These are phyloP conservation scores for Mamestra configurata DNA, from an alignment of 1,140 invertebrate species.

Conservation along the genomic window DNA sequence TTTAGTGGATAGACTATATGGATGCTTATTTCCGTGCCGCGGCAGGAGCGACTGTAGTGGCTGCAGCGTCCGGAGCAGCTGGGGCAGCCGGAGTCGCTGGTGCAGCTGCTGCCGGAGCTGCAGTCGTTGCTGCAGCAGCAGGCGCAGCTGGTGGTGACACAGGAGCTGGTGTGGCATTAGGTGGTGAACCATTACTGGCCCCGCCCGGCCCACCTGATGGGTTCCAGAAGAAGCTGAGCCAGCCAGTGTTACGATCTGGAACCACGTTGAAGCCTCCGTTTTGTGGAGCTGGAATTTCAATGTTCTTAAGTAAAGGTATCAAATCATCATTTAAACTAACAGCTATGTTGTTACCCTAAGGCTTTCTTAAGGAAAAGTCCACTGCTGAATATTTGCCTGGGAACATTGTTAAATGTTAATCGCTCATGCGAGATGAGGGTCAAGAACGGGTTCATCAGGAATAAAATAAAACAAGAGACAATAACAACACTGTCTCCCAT, in stretches of 20 bases:
- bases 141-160: conserved; percentile 63
- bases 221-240: conserved; percentile 29
- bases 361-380: too few species aligned
- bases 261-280: not conserved
- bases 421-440: too few species aligned
- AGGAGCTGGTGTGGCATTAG: conserved; percentile 23
- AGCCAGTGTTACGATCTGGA: not conserved
- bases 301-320: not conserved
- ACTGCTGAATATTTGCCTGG: too few species aligned
- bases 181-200: not conserved
- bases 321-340: too few species aligned
- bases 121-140: conserved; percentile 62
- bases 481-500: too few species aligned
- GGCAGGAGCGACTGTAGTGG: not conserved
- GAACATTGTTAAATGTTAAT: too few species aligned
- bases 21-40: conserved; percentile 19
- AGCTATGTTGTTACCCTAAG: too few species aligned
- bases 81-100: conserved; percentile 43
- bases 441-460: too few species aligned
- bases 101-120: conserved; percentile 51
- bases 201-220: not conserved
- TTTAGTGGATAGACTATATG: not conserved
- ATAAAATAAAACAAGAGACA: too few species aligned
- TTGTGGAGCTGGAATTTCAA: conserved; percentile 10
- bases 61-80: conserved; percentile 39